A percentile compares a stretch with the other conserved stretches of the same genome.
Conservation (phyloP, 53 echinoderm and acorn worm species). For the Arbacia lixula region DNA sequence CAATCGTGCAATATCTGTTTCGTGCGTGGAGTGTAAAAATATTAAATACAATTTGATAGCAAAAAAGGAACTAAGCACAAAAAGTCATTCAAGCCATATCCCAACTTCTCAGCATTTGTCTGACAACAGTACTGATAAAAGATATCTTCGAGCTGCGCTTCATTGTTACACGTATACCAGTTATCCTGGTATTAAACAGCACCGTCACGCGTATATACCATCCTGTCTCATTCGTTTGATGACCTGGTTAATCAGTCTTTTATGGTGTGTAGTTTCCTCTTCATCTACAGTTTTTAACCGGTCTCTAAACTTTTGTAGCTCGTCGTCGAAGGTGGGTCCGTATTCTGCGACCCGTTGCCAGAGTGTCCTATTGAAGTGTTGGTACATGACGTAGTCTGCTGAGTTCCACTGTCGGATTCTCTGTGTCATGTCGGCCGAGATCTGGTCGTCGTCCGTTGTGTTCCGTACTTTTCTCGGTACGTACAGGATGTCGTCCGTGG, state of each 20-base stretch:
- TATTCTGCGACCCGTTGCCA: slow-evolving; percentile 61
- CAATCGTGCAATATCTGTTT: no score
- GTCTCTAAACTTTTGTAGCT: slow-evolving; percentile 47
- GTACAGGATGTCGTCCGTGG: slow-evolving; percentile 68
- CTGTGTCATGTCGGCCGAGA: background rate
- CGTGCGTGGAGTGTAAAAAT: no score
- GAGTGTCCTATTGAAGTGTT: slow-evolving; percentile 70
- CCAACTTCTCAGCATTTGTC: no score
- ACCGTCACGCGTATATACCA: slow-evolving; percentile 33
- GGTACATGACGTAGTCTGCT: slow-evolving; percentile 56
- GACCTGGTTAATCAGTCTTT: background rate
- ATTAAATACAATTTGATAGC: no score
- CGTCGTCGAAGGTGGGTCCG: slow-evolving; percentile 58
- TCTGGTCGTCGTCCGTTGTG: background rate
- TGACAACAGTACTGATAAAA: no score
- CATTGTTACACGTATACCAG: no score
- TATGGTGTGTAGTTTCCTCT: background rate
- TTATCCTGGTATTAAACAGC: no score
- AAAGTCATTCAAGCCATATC: no score
- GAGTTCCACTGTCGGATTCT: slow-evolving; percentile 62
- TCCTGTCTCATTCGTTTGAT: background rate
- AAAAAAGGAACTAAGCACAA: no score
- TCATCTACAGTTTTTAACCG: slow-evolving; percentile 2
- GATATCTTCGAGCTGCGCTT: no score
- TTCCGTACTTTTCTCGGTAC: slow-evolving; percentile 40